Conservation (phyloP, 2,113 vertebrate species). For the Proteles cristata region DNA sequence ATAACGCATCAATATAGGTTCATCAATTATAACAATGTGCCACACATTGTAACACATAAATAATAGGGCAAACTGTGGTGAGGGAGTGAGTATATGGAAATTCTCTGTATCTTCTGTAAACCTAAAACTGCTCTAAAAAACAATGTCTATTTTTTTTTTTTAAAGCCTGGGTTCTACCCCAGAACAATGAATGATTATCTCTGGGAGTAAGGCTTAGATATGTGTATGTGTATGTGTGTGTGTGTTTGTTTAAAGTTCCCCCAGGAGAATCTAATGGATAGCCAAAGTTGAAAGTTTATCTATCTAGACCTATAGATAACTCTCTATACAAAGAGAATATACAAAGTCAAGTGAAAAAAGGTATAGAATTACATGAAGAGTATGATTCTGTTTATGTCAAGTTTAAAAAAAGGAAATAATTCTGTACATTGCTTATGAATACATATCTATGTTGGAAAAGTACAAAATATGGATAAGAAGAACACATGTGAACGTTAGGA, state of each 20-base stretch:
- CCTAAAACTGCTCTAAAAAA: constrained; percentile 35
- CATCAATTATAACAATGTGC: not conserved
- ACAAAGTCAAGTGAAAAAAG: not conserved
- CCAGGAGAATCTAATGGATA: not conserved
- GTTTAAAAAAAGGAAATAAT: constrained; percentile 7
- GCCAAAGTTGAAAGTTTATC: not conserved
- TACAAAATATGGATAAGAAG: constrained; percentile 11
- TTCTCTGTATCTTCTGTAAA: not conserved
- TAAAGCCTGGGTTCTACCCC: not conserved
- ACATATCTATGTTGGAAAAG: not conserved
- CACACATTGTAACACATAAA: not conserved
- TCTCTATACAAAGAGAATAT: not conserved
- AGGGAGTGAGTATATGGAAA: not conserved
- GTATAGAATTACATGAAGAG: not conserved
- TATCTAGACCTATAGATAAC: not conserved
- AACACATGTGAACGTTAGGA: not conserved
- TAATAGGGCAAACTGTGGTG: not conserved
- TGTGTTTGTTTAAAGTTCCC: not conserved
- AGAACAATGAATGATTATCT: constrained; percentile 4
- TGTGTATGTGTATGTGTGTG: not conserved
- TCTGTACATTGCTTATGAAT: not conserved
- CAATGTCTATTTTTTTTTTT: not conserved
- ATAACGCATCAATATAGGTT: not conserved
- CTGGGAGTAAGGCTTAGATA: not conserved
- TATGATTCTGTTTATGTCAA: not conserved